A percentile compares a stretch with the other conserved stretches of the same genome.
Conservation (phyloP, 2,888 invertebrate genomes). For the Melangyna quadrimaculata region DNA sequence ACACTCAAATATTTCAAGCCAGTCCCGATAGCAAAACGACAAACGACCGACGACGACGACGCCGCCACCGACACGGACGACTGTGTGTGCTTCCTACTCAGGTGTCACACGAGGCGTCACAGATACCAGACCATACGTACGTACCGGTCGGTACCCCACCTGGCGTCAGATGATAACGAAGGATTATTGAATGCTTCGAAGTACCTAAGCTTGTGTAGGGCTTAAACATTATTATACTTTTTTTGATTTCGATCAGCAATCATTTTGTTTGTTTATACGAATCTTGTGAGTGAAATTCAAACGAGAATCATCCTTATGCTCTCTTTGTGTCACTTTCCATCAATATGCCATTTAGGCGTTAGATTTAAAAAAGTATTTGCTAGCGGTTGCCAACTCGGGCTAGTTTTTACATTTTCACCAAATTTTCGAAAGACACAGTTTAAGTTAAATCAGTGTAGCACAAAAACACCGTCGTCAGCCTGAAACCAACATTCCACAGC, state of each 20-base stretch:
- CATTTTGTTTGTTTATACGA: conserved; percentile 67
- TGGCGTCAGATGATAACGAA: neutral
- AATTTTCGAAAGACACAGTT: too few species aligned
- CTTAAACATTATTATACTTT: conserved; percentile 18
- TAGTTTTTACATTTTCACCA: neutral
- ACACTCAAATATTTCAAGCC: conserved; percentile 45
- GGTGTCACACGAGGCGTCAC: conserved; percentile 63
- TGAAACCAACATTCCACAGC: too few species aligned
- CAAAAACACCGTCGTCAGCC: too few species aligned
- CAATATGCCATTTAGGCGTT: conserved; percentile 50
- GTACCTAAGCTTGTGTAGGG: neutral
- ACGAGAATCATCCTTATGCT: neutral
- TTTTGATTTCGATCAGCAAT: conserved; percentile 36
- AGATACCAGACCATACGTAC: neutral
- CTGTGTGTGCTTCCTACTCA: conserved; percentile 64
- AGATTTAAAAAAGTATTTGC: conserved; percentile 9
- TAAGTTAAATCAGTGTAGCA: too few species aligned
- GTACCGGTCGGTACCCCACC: neutral
- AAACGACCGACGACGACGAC: too few species aligned
- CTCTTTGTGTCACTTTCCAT: conserved; percentile 52
- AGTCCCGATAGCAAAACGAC: conserved; percentile 6
- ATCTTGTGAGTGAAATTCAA: conserved; percentile 36
- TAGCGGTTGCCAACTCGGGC: neutral
- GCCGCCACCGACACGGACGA: too few species aligned
- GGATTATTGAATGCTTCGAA: neutral